phyloP scores from a whole-genome alignment of 2,113 vertebrate genomes.

The Sphaerodactylus townsendi region DNA sequence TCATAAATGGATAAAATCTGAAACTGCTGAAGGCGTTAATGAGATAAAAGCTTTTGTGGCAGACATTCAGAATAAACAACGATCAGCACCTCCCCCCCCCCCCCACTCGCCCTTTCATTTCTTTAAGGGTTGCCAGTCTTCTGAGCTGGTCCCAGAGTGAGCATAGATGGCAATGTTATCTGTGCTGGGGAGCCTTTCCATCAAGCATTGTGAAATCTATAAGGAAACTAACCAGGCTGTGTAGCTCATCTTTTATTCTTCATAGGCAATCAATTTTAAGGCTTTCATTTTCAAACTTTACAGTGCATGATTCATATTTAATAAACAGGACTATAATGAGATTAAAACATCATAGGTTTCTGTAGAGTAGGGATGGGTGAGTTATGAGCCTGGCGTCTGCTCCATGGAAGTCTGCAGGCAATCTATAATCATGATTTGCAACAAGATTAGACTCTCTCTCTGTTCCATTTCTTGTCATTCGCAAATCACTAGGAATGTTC shows the following conservation, averaged over 20 bases:
- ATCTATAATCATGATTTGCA: constrained; percentile 53
- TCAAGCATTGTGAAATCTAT: not conserved
- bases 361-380: constrained; percentile 43
- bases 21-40: not conserved
- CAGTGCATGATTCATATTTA: constrained; percentile 42
- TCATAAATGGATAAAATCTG: constrained; percentile 3
- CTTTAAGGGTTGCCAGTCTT: not conserved
- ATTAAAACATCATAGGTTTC: constrained; percentile 35
- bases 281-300: constrained; percentile 27
- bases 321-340: constrained; percentile 45
- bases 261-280: constrained; percentile 40
- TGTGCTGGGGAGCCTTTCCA: not conserved
- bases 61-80: not conserved
- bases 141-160: constrained; percentile 7
- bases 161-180: not conserved
- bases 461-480: constrained; percentile 46
- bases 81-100: too few relatives aligned
- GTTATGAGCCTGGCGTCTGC: constrained; percentile 47
- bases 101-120: too few relatives aligned
- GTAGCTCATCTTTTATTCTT: constrained; percentile 27
- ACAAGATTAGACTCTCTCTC: constrained; percentile 47
- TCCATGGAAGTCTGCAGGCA: constrained; percentile 38
- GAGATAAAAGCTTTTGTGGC: constrained; percentile 15
- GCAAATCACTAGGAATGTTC: constrained; percentile 11
- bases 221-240: constrained; percentile 30